A percentile compares a stretch with the other conserved stretches of the same genome.
Conservation (phyloP, 2,888 invertebrate genomes). For the Copidosoma aretas region DNA sequence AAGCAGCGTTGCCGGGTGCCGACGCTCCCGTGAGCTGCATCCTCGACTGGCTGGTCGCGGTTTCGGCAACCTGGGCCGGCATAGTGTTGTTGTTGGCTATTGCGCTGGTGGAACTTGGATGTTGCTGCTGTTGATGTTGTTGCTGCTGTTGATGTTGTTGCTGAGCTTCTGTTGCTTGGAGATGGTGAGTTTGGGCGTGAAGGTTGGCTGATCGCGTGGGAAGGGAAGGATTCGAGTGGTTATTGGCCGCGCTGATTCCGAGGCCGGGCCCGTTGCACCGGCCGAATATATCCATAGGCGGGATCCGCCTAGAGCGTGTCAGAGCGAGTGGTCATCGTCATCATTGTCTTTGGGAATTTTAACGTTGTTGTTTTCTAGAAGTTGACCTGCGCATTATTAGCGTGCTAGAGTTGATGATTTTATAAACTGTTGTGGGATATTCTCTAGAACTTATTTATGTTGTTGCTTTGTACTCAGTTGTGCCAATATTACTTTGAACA, state of each 20-base stretch:
- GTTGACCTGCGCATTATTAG: too few relatives aligned
- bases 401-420: too few relatives aligned
- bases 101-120: conserved; percentile 1
- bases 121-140: conserved; percentile 34
- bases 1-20: conserved; percentile 60
- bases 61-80: conserved; percentile 34
- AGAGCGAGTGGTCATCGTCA: background rate
- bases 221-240: too few relatives aligned
- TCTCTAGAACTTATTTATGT: too few relatives aligned
- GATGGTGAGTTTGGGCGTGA: conserved; percentile 39
- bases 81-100: background rate
- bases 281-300: conserved; percentile 63
- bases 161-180: conserved; percentile 39
- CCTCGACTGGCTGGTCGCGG: conserved; percentile 42
- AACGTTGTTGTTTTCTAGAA: background rate
- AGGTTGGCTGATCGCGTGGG: background rate
- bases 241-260: conserved; percentile 45
- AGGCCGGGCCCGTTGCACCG: conserved; percentile 59
- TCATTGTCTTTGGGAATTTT: background rate
- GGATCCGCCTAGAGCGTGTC: background rate
- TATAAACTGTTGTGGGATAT: too few relatives aligned
- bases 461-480: too few relatives aligned
- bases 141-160: conserved; percentile 43
- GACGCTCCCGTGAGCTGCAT: conserved; percentile 62
- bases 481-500: too few relatives aligned